Percentiles rank a stretch among this genome's conserved stretches.
Evolutionary conservation across 2,113 vertebrate species (phyloP).

Genomic region (Tichodroma muraria): DNA sequence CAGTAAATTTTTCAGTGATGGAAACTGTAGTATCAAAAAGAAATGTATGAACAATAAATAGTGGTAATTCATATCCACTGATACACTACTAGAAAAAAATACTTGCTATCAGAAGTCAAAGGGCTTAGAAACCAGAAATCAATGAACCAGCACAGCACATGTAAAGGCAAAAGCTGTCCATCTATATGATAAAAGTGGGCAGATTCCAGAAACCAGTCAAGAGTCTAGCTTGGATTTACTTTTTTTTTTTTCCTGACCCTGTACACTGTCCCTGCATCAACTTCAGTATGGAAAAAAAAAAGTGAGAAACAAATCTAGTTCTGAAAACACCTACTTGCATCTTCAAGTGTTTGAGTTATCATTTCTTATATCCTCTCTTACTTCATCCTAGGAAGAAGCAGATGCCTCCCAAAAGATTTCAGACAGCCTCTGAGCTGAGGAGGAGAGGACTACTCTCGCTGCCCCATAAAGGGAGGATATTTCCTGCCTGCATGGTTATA

Average conservation of each 20-base stretch:
- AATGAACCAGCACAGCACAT: background rate
- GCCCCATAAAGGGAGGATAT: background rate
- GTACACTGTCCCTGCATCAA: background rate
- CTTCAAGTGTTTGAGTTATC: background rate
- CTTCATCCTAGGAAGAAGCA: background rate
- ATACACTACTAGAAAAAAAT: background rate
- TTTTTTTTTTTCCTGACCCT: background rate
- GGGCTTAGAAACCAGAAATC: background rate
- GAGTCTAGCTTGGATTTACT: background rate
- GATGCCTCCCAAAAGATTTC: background rate
- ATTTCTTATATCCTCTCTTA: background rate
- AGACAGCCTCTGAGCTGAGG: background rate
- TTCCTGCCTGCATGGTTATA: background rate
- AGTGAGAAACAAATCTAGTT: background rate
- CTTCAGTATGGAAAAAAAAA: background rate
- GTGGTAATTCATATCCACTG: background rate
- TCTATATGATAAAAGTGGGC: background rate
- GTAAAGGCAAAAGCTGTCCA: background rate
- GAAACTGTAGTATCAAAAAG: background rate
- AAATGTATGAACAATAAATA: background rate
- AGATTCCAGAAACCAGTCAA: background rate
- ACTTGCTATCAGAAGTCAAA: background rate
- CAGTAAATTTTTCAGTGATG: background rate
- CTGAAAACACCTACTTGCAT: background rate
- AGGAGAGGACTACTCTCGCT: background rate